phyloP scores from a whole-genome alignment of 2,113 vertebrate species.

The Macquaria australasica region DNA sequence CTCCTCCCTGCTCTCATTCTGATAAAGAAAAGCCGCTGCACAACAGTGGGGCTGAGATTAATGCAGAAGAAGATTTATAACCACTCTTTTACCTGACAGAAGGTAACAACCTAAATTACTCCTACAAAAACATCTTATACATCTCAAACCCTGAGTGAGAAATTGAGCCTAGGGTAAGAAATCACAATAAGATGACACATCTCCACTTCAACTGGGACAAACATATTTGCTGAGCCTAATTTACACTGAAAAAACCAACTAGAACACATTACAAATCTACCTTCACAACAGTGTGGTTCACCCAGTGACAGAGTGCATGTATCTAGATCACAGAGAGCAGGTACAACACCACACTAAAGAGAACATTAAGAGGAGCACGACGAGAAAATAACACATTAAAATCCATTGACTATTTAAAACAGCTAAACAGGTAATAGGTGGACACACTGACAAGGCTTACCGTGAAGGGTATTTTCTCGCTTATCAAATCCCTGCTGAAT shows the following conservation, averaged over 20 bases:
- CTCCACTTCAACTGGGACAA: background rate
- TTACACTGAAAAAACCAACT: background rate
- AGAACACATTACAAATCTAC: background rate
- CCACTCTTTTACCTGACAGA: conserved; percentile 4
- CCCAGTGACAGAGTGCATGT: background rate
- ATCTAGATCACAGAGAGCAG: background rate
- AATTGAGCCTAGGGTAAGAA: background rate
- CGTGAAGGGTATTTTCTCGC: conserved; percentile 29
- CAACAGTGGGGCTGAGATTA: conserved; percentile 26
- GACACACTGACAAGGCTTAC: conserved; percentile 64
- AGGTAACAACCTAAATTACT: background rate
- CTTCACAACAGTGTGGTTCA: background rate
- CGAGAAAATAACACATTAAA: conserved; percentile 16
- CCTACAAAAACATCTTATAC: background rate
- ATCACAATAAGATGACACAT: conserved; percentile 3
- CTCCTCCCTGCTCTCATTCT: conserved; percentile 19
- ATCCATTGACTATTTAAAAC: background rate
- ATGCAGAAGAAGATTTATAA: conserved; percentile 32
- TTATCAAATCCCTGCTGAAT: conserved; percentile 60
- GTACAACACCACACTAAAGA: conserved; percentile 6
- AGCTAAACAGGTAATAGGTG: conserved; percentile 22
- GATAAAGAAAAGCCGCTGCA: conserved; percentile 13
- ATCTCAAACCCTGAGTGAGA: fast-evolving
- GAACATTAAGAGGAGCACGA: background rate
- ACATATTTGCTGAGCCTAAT: background rate